Conservation (phyloP, 2,888 invertebrate species). For the Entomobrya multifasciata region DNA sequence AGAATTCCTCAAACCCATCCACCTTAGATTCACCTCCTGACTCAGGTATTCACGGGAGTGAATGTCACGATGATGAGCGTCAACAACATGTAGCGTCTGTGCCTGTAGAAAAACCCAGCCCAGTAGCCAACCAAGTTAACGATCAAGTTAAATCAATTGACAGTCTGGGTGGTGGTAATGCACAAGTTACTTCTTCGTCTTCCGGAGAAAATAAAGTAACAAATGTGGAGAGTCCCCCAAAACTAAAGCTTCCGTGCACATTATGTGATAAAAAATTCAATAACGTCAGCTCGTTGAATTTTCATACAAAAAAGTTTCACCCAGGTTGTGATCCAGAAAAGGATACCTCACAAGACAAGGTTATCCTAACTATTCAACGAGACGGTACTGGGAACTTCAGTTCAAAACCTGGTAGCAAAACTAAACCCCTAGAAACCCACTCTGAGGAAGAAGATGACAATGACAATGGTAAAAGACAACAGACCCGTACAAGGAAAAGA, state of each 20-base stretch:
- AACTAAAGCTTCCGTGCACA: neutral
- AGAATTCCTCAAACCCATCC: neutral
- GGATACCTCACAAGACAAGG: neutral
- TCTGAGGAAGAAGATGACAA: no score
- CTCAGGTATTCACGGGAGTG: constrained; percentile 40
- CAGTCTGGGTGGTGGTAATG: no score
- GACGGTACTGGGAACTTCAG: neutral
- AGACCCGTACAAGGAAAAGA: neutral
- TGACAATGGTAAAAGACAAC: no score
- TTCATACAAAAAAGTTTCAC: constrained; percentile 41
- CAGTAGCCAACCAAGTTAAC: no score
- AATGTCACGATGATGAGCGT: constrained; percentile 18
- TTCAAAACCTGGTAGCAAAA: neutral
- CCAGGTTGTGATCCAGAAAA: neutral
- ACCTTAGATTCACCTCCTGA: constrained; percentile 21
- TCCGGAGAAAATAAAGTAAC: no score
- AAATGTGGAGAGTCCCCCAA: neutral
- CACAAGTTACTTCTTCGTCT: no score
- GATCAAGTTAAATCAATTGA: no score
- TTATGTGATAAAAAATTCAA: constrained; percentile 18
- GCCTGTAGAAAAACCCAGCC: neutral
- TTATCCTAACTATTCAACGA: neutral
- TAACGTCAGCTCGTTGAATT: neutral
- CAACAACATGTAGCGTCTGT: neutral
- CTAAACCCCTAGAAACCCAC: no score